phyloP scores from a whole-genome alignment of 2,888 invertebrate species.

The Sinhomidia bicolor region DNA sequence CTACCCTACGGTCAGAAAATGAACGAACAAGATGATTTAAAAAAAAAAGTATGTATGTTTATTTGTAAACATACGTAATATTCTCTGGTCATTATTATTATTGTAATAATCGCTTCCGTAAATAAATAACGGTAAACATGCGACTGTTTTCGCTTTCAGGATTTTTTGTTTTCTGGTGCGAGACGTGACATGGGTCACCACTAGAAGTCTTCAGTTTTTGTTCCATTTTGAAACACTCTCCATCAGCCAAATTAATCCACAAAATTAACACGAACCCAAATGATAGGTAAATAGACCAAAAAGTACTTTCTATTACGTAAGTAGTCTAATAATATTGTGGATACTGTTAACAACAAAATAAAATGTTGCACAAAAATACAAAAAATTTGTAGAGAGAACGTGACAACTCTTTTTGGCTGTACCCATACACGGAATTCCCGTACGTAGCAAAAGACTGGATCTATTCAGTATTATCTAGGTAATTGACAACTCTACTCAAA shows the following conservation, averaged over 20 bases:
- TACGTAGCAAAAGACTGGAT: too few species aligned
- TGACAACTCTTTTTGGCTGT: too few species aligned
- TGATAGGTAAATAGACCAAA: too few species aligned
- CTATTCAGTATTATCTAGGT: background rate
- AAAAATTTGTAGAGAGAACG: too few species aligned
- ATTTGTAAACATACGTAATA: background rate
- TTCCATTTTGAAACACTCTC: background rate
- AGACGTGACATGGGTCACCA: background rate
- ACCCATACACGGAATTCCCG: too few species aligned
- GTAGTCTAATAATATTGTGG: too few species aligned
- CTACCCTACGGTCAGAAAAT: constrained; percentile 25
- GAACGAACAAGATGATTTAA: background rate
- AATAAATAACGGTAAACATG: constrained; percentile 10
- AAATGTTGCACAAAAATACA: too few species aligned
- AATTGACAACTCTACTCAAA: too few species aligned
- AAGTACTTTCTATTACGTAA: too few species aligned
- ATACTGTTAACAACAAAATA: too few species aligned
- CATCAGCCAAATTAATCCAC: too few species aligned
- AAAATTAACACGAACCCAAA: too few species aligned
- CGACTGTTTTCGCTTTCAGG: background rate
- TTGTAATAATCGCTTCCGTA: constrained; percentile 19
- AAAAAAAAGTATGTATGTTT: constrained; percentile 30
- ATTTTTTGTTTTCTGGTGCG: background rate
- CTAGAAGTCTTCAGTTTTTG: background rate
- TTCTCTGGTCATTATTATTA: constrained; percentile 4